Evolutionary conservation across 2,888 invertebrate species (phyloP).

Genomic region (Gymnocheta viridis): DNA sequence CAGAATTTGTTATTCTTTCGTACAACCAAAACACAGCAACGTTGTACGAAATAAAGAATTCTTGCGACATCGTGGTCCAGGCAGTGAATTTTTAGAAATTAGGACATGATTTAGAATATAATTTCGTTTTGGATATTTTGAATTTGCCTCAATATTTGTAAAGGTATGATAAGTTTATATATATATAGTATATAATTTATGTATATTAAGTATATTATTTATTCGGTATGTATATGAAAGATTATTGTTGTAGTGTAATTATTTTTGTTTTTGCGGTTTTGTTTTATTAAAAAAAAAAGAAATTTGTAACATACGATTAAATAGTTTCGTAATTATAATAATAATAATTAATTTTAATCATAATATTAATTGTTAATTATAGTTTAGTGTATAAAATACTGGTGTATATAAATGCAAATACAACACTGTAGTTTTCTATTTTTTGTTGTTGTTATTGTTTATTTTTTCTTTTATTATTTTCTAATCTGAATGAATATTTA

Average conservation of each 20-base stretch:
- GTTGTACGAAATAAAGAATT: too few species aligned
- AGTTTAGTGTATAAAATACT: conserved; percentile 60
- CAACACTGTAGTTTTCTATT: conserved; percentile 61
- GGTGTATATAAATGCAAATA: conserved; percentile 69
- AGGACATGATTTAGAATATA: too few species aligned
- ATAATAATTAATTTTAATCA: conserved; percentile 62
- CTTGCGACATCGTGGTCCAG: too few species aligned
- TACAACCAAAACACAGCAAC: too few species aligned
- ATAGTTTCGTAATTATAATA: conserved; percentile 62
- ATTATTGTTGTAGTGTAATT: conserved; percentile 50
- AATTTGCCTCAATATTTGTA: conserved; percentile 37
- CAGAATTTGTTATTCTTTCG: too few species aligned
- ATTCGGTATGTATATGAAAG: conserved; percentile 38
- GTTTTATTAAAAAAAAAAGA: conserved; percentile 61
- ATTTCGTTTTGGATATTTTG: conserved; percentile 25
- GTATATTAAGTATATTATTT: conserved; percentile 33
- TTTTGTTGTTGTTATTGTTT: conserved; percentile 7
- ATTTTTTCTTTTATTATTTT: conserved; percentile 11
- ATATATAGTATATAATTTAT: conserved; percentile 14
- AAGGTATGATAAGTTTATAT: conserved; percentile 34
- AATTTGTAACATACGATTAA: conserved; percentile 70
- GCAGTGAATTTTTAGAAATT: too few species aligned
- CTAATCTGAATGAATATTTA: conserved; percentile 38
- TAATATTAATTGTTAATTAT: conserved; percentile 51
- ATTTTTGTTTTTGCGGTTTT: conserved; percentile 20